Percentiles rank a stretch among this genome's conserved stretches.
Conservation (phyloP, 2,797 vertebrate species). For the Hirundo rustica region DNA sequence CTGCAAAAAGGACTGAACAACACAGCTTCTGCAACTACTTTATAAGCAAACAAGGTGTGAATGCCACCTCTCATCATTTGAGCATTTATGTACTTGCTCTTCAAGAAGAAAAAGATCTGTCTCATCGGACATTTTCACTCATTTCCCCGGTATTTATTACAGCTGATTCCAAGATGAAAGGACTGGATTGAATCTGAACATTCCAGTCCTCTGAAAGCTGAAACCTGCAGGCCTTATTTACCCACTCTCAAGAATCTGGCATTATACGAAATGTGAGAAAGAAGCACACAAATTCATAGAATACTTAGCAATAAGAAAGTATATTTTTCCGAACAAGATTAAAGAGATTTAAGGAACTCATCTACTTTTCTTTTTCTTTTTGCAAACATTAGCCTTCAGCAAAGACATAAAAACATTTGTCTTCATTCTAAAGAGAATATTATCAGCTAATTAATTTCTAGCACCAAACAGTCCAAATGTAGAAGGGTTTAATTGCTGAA, state of each 20-base stretch:
- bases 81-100: background rate
- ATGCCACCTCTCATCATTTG: background rate
- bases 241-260: background rate
- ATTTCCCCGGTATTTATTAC: background rate
- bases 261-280: background rate
- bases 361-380: background rate
- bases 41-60: background rate
- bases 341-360: background rate
- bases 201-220: background rate
- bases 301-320: background rate
- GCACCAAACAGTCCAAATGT: background rate
- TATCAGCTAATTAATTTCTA: slow-evolving; percentile 43
- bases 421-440: slow-evolving; percentile 13
- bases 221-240: background rate
- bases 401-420: slow-evolving; percentile 35
- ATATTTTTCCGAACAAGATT: background rate
- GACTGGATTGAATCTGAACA: background rate
- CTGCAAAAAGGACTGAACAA: background rate
- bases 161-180: background rate
- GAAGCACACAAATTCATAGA: background rate
- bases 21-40: background rate
- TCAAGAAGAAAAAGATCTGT: background rate
- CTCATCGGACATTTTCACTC: background rate
- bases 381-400: slow-evolving; percentile 43
- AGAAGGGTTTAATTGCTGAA: slow-evolving; percentile 23